Evolutionary conservation across 1,140 invertebrate species (phyloP).

Genomic region (Bombus impatiens): DNA sequence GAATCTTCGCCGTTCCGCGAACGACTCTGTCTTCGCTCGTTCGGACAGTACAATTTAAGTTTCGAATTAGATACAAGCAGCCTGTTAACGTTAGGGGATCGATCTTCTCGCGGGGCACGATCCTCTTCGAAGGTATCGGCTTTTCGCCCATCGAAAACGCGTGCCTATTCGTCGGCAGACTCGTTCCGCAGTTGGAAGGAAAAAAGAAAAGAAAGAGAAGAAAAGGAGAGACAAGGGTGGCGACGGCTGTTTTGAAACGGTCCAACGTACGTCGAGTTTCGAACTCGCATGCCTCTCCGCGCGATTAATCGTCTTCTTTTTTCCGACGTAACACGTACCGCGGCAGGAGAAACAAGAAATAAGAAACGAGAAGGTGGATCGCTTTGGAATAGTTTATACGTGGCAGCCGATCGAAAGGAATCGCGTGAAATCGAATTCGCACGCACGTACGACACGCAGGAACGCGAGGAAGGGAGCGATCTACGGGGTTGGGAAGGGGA

Average conservation of each 20-base stretch:
- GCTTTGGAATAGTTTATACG: constrained; percentile 63
- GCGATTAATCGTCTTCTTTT: constrained; percentile 66
- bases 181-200: not conserved
- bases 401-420: constrained; percentile 64
- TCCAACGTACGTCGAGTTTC: constrained; percentile 25
- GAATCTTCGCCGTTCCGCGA: not conserved
- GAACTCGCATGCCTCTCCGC: constrained; percentile 38
- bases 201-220: not conserved
- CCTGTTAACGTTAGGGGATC: constrained; percentile 52
- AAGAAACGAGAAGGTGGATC: constrained; percentile 35
- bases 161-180: not conserved
- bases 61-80: constrained; percentile 59
- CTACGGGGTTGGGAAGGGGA: constrained; percentile 11
- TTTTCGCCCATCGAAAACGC: not conserved
- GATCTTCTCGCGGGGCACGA: constrained; percentile 36
- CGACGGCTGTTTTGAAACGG: constrained; percentile 13
- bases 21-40: constrained; percentile 33
- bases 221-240: not conserved
- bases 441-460: constrained; percentile 70
- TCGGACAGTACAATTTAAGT: constrained; percentile 62
- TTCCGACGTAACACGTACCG: constrained; percentile 45
- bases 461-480: constrained; percentile 45
- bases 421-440: constrained; percentile 71
- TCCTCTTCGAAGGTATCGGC: not conserved
- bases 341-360: not conserved